These are phyloP conservation scores for Myioborus melanocephalus DNA, from an alignment of 2,797 vertebrate genomes.

Conservation along the genomic window DNA sequence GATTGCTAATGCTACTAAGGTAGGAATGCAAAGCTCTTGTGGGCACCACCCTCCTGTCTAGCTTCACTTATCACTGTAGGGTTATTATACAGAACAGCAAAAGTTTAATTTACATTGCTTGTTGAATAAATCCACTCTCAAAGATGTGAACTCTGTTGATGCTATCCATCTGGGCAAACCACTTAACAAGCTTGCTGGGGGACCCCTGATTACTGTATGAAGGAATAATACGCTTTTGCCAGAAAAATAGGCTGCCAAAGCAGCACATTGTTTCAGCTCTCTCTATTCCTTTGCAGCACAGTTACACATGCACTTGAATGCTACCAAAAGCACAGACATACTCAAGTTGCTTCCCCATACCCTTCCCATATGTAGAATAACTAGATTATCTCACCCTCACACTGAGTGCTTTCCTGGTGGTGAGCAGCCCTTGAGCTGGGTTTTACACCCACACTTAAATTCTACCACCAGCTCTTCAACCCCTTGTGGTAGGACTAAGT, in stretches of 20 bases:
- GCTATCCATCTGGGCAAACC: neutral
- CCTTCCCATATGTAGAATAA: neutral
- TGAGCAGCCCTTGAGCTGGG: neutral
- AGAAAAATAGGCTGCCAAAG: neutral
- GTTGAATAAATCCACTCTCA: neutral
- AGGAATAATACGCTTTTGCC: neutral
- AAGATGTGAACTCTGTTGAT: neutral
- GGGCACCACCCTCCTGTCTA: neutral
- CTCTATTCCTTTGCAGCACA: neutral
- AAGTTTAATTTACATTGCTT: neutral
- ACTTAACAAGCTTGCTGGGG: neutral
- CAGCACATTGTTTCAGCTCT: neutral
- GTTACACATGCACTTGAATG: fast-evolving
- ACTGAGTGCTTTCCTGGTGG: neutral
- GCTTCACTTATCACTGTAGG: neutral
- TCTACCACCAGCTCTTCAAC: neutral
- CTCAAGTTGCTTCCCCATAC: neutral
- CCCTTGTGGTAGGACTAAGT: neutral
- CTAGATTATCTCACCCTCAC: neutral
- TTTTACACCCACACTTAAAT: neutral
- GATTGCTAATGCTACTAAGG: neutral
- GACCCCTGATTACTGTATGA: neutral
- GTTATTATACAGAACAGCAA: neutral
- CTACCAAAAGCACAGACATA: neutral
- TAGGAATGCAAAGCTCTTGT: neutral